These are phyloP conservation scores for Heteromurus nitidus DNA, from an alignment of 2,888 invertebrate genomes.

Conservation along the genomic window DNA sequence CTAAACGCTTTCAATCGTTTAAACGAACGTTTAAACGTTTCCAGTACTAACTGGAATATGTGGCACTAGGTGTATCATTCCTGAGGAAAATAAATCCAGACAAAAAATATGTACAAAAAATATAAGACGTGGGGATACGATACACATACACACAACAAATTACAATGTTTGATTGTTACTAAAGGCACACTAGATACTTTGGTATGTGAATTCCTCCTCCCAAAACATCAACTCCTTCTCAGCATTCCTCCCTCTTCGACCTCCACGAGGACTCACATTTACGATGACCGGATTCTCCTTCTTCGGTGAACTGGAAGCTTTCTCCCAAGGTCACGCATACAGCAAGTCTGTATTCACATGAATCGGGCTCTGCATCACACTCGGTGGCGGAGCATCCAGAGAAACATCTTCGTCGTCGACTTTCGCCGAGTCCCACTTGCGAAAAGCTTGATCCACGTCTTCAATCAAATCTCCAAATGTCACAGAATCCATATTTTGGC, in stretches of 20 bases:
- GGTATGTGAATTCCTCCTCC: constrained; percentile 49
- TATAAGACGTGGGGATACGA: no score
- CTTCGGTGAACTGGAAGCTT: not conserved
- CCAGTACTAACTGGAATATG: no score
- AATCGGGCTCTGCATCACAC: constrained; percentile 44
- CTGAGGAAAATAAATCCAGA: no score
- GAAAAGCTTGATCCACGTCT: constrained; percentile 60
- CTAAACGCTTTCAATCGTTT: no score
- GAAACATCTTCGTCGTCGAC: constrained; percentile 49
- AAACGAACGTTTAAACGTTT: no score
- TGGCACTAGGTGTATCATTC: no score
- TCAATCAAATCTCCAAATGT: constrained; percentile 61
- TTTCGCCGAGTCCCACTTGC: constrained; percentile 56
- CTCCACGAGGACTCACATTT: not conserved
- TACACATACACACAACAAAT: no score
- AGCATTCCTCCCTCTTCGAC: not conserved
- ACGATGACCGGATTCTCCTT: constrained; percentile 13
- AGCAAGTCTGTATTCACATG: constrained; percentile 55
- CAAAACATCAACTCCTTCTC: constrained; percentile 35
- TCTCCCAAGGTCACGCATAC: constrained; percentile 41
- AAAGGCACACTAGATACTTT: no score
- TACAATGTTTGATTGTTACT: no score
- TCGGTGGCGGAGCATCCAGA: constrained; percentile 56
- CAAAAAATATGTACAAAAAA: no score
- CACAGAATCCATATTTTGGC: constrained; percentile 67